Conservation (phyloP, 2,113 vertebrate genomes). For the Trematomus loennbergii region DNA sequence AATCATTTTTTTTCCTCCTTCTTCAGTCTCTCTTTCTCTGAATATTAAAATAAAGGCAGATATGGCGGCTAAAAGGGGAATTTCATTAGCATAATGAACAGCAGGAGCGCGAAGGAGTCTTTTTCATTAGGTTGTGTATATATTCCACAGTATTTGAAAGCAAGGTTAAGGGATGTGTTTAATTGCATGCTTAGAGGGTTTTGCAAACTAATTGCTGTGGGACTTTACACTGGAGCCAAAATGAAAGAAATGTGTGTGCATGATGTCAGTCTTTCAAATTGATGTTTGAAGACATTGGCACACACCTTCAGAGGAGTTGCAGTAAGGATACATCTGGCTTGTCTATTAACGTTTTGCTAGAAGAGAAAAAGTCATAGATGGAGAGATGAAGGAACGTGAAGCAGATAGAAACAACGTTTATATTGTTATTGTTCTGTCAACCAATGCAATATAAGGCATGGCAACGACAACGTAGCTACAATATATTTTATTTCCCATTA, state of each 20-base stretch:
- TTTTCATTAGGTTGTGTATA: slow-evolving; percentile 65
- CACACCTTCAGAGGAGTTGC: not conserved
- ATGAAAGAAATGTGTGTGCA: slow-evolving; percentile 2
- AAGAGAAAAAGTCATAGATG: not conserved
- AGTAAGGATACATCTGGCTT: not conserved
- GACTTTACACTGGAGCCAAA: not conserved
- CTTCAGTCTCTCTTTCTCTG: slow-evolving; percentile 25
- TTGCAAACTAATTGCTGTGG: slow-evolving; percentile 63
- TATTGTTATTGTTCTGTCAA: not conserved
- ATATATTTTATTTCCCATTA: too few species aligned
- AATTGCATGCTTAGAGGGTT: slow-evolving; percentile 65
- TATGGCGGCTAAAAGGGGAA: slow-evolving; percentile 50
- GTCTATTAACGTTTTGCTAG: not conserved
- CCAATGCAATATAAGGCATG: too few species aligned
- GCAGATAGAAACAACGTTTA: not conserved
- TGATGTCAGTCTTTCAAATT: slow-evolving; percentile 35
- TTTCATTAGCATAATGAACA: slow-evolving; percentile 73
- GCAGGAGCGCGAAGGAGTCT: slow-evolving; percentile 37
- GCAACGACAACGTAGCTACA: too few species aligned
- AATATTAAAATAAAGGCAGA: slow-evolving; percentile 65
- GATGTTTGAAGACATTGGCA: slow-evolving; percentile 30
- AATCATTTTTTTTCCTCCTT: slow-evolving; percentile 4
- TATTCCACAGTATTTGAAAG: slow-evolving; percentile 63
- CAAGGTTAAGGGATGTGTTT: slow-evolving; percentile 67
- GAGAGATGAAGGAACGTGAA: not conserved